Evolutionary conservation across 1,140 invertebrate genomes (phyloP).

Genomic region (Apis dorsata): DNA sequence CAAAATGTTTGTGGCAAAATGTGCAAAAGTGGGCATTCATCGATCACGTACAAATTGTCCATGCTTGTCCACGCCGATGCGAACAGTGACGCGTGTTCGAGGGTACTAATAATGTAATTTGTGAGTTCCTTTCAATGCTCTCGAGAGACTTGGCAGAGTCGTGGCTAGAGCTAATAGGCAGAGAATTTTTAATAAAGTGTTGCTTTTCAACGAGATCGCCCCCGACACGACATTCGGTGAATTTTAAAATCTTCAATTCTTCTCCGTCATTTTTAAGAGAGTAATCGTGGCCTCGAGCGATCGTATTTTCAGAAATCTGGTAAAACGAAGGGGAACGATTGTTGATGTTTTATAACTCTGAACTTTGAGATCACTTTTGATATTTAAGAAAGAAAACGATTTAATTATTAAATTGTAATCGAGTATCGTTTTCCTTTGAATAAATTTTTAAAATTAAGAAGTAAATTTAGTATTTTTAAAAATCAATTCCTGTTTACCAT

Average conservation of each 20-base stretch:
- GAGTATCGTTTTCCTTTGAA: too few species aligned
- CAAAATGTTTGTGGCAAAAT: neutral
- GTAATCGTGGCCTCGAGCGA: neutral
- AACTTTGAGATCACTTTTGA: too few species aligned
- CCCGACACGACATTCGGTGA: constrained; percentile 8
- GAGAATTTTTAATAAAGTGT: constrained; percentile 36
- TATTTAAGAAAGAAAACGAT: too few species aligned
- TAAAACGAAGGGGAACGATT: too few species aligned
- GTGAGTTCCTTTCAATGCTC: constrained; percentile 45
- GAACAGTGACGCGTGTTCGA: constrained; percentile 34
- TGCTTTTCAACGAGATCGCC: neutral
- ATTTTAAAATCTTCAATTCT: neutral
- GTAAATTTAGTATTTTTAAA: too few species aligned
- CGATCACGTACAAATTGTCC: constrained; percentile 15
- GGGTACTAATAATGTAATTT: constrained; percentile 46
- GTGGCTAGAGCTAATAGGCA: constrained; percentile 7
- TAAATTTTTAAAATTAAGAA: too few species aligned
- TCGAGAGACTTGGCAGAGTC: constrained; percentile 6
- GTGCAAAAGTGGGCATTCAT: constrained; percentile 13
- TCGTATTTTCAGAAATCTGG: neutral
- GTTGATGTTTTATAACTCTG: too few species aligned
- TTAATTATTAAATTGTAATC: too few species aligned
- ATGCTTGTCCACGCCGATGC: neutral
- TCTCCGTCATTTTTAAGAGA: neutral
- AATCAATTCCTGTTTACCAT: too few species aligned